Conservation (phyloP, 2,113 vertebrate species). For the Neotoma lepida region DNA sequence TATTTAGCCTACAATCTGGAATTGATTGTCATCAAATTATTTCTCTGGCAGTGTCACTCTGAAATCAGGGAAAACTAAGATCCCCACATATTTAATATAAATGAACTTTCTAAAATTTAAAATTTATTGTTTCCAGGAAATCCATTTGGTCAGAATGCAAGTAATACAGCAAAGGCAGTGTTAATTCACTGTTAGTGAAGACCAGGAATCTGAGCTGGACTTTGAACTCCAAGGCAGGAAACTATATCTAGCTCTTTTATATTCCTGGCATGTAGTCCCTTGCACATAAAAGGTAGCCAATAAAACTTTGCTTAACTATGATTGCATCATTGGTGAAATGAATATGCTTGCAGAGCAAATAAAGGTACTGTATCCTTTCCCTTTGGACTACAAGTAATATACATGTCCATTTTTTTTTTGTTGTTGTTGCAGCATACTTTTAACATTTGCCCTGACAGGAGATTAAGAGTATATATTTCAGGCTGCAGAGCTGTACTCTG, state of each 20-base stretch:
- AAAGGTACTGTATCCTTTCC: background rate
- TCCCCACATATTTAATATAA: background rate
- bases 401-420: background rate
- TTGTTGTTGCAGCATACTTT: background rate
- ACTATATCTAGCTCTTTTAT: slow-evolving; percentile 25
- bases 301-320: slow-evolving; percentile 14
- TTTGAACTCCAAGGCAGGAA: slow-evolving; percentile 16
- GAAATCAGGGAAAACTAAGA: slow-evolving; percentile 7
- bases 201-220: background rate
- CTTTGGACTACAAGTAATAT: background rate
- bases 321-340: slow-evolving; percentile 20
- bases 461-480: background rate
- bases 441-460: background rate
- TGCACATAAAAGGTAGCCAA: background rate
- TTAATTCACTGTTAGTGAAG: background rate
- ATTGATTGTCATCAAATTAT: background rate
- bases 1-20: background rate
- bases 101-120: background rate
- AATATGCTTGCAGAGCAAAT: background rate
- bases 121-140: background rate
- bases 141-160: background rate
- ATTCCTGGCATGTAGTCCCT: background rate
- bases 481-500: background rate
- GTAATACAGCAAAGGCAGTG: background rate
- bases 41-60: background rate